Conservation (phyloP, 2,888 invertebrate species). For the Drosophila sordidula region DNA sequence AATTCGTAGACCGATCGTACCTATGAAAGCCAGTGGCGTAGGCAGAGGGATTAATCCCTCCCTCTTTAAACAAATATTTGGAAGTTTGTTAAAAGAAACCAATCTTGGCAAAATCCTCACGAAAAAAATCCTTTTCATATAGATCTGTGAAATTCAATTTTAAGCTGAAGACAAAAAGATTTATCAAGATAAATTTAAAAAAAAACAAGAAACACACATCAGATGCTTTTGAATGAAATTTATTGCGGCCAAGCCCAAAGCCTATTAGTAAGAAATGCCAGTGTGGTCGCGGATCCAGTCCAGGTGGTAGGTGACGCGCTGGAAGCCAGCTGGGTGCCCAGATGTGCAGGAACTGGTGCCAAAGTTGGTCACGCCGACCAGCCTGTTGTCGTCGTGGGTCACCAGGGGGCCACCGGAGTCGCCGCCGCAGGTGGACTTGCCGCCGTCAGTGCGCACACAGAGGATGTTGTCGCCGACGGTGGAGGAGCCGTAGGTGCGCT, state of each 20-base stretch:
- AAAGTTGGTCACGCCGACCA: slow-evolving; percentile 72
- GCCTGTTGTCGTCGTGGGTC: slow-evolving; percentile 40
- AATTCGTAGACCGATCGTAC: too few relatives aligned
- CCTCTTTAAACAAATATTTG: too few relatives aligned
- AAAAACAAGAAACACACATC: not conserved
- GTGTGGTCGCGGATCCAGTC: slow-evolving; percentile 67
- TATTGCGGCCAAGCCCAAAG: slow-evolving; percentile 1
- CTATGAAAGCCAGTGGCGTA: too few relatives aligned
- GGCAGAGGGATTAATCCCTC: too few relatives aligned
- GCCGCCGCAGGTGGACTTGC: slow-evolving; percentile 72
- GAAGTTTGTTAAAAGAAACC: too few relatives aligned
- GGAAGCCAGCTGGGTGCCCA: slow-evolving; percentile 63
- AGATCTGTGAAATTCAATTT: too few relatives aligned
- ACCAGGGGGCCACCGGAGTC: slow-evolving; percentile 82
- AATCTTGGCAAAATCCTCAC: too few relatives aligned
- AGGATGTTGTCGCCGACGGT: slow-evolving; percentile 48
- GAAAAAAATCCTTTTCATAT: too few relatives aligned
- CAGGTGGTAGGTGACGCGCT: slow-evolving; percentile 63
- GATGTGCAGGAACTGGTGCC: slow-evolving; percentile 54
- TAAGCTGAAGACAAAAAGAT: too few relatives aligned
- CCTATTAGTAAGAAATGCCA: slow-evolving; percentile 54
- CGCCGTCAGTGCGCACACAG: slow-evolving; percentile 62
- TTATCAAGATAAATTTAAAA: too few relatives aligned
- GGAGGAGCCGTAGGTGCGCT: slow-evolving; percentile 25
- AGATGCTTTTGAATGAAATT: not conserved